phyloP scores from a whole-genome alignment of 2,797 vertebrate genomes.

The Cyprinella venusta region DNA sequence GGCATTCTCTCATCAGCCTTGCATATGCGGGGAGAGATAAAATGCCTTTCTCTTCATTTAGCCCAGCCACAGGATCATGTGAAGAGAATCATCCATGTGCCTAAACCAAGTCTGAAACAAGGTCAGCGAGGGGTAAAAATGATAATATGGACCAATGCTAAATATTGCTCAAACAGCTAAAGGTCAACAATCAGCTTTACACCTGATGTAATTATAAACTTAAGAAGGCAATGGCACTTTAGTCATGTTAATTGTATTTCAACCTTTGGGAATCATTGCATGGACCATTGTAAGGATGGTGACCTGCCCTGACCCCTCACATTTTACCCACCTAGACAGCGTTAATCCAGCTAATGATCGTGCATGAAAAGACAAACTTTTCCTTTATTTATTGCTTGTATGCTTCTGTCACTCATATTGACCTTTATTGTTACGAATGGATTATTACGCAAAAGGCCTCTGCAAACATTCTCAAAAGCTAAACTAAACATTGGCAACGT shows the following conservation, averaged over 20 bases:
- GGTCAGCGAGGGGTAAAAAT: background rate
- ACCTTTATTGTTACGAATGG: conserved; percentile 32
- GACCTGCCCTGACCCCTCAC: conserved; percentile 39
- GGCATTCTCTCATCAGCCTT: conserved; percentile 42
- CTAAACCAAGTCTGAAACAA: conserved; percentile 6
- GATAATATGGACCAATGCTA: background rate
- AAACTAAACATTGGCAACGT: conserved; percentile 46
- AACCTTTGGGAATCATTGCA: background rate
- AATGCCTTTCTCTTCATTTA: conserved; percentile 57
- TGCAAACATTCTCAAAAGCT: conserved; percentile 45
- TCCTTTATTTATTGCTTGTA: conserved; percentile 39
- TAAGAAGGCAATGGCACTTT: background rate
- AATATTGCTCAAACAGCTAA: conserved; percentile 6
- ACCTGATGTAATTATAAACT: background rate
- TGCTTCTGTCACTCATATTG: conserved; percentile 40
- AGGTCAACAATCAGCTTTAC: conserved; percentile 4
- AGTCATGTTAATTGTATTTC: background rate
- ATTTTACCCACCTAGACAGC: conserved; percentile 1
- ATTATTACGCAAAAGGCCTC: conserved; percentile 47
- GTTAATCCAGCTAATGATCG: conserved; percentile 33
- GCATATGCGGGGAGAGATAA: conserved; percentile 54
- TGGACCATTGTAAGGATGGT: conserved; percentile 12
- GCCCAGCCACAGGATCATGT: conserved; percentile 23
- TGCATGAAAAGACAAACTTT: conserved; percentile 28
- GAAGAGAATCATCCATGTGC: conserved; percentile 9